Evolutionary conservation across 2,113 vertebrate species (phyloP).

Genomic region (Leucoraja erinaceus): DNA sequence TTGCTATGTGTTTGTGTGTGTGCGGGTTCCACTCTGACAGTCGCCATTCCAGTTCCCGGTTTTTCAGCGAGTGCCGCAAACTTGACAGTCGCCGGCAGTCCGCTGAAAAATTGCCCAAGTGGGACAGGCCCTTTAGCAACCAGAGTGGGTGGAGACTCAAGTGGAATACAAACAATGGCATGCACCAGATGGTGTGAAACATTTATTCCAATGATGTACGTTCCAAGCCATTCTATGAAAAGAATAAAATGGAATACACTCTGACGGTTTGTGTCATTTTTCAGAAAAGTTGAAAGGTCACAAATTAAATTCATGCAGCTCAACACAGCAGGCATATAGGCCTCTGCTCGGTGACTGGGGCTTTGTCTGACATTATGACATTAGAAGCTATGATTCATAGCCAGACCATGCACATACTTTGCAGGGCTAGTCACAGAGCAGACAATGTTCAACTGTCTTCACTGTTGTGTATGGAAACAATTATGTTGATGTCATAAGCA

Average conservation of each 20-base stretch:
- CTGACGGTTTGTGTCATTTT: neutral
- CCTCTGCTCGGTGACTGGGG: neutral
- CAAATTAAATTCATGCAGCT: neutral
- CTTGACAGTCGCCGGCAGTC: too few species aligned
- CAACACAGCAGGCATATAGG: neutral
- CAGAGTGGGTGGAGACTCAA: neutral
- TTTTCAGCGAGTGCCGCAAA: too few species aligned
- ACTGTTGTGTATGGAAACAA: neutral
- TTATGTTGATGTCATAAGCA: slow-evolving; percentile 5
- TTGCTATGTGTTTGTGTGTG: too few species aligned
- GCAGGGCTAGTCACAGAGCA: neutral
- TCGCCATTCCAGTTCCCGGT: too few species aligned
- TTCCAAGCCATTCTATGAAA: neutral
- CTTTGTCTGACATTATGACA: neutral
- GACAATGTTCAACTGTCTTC: neutral
- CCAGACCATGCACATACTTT: slow-evolving; percentile 3
- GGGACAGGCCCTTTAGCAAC: too few species aligned
- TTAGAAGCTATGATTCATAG: slow-evolving; percentile 10
- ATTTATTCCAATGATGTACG: too few species aligned
- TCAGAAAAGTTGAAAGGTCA: neutral
- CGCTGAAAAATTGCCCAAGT: too few species aligned
- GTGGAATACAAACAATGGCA: neutral
- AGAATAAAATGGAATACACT: neutral
- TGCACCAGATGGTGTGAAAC: too few species aligned
- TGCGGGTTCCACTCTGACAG: too few species aligned